Conservation (phyloP, 2,888 invertebrate genomes). For the Synergus umbraculus region DNA sequence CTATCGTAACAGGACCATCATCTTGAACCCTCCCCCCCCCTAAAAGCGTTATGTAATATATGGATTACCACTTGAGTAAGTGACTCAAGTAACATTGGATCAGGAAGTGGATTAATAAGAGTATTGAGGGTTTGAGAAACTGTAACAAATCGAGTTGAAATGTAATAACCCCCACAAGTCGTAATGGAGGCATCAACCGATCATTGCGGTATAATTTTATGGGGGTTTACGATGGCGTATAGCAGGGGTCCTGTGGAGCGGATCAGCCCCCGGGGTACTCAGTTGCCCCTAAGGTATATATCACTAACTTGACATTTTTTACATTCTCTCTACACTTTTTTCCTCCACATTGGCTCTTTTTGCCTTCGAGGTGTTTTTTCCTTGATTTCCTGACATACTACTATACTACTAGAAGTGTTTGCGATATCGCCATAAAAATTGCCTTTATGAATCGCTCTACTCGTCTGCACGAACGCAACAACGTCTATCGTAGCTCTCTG, state of each 20-base stretch:
- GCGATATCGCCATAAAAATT: conserved; percentile 63
- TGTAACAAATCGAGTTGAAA: conserved; percentile 40
- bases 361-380: background rate
- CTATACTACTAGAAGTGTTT: conserved; percentile 50
- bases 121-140: conserved; percentile 50
- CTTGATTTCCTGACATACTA: conserved; percentile 44
- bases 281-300: conserved; percentile 55
- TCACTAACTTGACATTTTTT: conserved; percentile 47
- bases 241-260: conserved; percentile 64
- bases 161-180: conserved; percentile 63
- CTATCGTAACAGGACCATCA: too few species aligned
- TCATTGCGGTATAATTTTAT: conserved; percentile 69
- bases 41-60: background rate
- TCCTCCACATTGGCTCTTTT: conserved; percentile 13
- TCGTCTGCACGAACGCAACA: conserved; percentile 18
- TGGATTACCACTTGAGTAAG: background rate
- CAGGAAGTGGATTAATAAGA: background rate
- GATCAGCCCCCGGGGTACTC: conserved; percentile 61
- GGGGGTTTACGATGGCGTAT: conserved; percentile 70
- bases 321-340: conserved; percentile 37
- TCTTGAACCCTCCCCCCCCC: too few species aligned
- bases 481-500: conserved; percentile 38
- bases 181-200: conserved; percentile 70
- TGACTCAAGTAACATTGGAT: background rate
- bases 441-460: conserved; percentile 50